Base-by-base conservation (phyloP, 2,113 vertebrate species). In the Cacatua alba region DNA sequence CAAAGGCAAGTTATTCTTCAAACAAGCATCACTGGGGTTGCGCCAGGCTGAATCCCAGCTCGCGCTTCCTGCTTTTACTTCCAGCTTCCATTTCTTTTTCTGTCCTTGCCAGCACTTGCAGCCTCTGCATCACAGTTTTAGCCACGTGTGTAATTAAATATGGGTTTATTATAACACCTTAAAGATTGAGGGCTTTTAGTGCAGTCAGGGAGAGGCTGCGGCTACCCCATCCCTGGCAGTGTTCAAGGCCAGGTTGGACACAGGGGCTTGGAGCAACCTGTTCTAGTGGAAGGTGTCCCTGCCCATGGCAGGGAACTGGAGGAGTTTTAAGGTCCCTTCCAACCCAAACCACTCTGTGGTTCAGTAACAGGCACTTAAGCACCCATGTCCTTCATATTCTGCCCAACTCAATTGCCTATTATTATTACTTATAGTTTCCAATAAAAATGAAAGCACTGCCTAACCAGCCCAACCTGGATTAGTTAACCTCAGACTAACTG, bases 71-170 rank as follows among this genome's bases (percentile, higher is more conserved):
- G 51, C 74, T 89, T 89, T 91, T 63, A 74, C 85, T 91, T 33
- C 96, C 94, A 92, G 55, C 46, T 94, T 75, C 92, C 84, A 89
- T 74, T 53, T 18, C 7, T 92, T 84, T 89, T 91, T 60, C 76
- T 53, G 35, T 18, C 43, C 76, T 41, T 3, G 0, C n/a, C 48
- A 10, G 55, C 24, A 24, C 74, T 55, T 21, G 23, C 21, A 68
- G 55, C 64, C 63, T 29, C 55, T 29, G 51, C 46, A 7, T 4
- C 1, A 2, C 25, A 29, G 11, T 21, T 70, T 37, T 2, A 62
- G 5, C 33, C 48, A 55, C 1, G 0, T 1, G n/a, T 7, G 26
- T 71, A 41, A 71, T 23, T 31, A 33, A 82, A 51, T 2, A 17
- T 0, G 8, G 25, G 2, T 9, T 77, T 31, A 19, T 3, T 33